Conservation (phyloP, 1,140 invertebrate species). For the Cephus cinctus region DNA sequence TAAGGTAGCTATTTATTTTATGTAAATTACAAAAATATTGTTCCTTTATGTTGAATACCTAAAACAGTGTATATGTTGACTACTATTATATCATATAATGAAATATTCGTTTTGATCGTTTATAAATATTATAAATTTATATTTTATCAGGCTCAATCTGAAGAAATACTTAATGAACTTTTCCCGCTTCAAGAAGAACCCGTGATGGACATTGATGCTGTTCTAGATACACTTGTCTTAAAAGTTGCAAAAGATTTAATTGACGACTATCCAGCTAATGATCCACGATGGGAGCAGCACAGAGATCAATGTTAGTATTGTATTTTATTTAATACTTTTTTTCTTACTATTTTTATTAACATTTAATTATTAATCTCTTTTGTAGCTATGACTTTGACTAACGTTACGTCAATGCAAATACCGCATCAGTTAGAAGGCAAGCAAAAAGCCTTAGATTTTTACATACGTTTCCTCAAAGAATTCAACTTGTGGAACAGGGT, state of each 20-base stretch:
- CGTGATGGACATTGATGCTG: constrained; percentile 59
- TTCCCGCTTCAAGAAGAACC: constrained; percentile 61
- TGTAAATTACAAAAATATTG: constrained; percentile 1
- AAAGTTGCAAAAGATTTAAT: constrained; percentile 76
- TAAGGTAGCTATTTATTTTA: constrained; percentile 22
- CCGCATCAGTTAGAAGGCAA: constrained; percentile 83
- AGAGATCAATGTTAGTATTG: constrained; percentile 39
- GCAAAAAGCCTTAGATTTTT: constrained; percentile 73
- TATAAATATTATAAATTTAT: constrained; percentile 17
- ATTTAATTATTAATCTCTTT: no score
- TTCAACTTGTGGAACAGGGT: constrained; percentile 73
- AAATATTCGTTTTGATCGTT: constrained; percentile 3
- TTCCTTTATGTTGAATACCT: neutral
- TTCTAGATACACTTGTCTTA: constrained; percentile 69
- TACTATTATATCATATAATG: constrained; percentile 4
- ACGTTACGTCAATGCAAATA: constrained; percentile 72
- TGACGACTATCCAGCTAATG: constrained; percentile 84
- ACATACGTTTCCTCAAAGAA: constrained; percentile 75
- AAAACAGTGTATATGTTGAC: neutral
- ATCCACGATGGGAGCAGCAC: constrained; percentile 75
- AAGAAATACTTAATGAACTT: constrained; percentile 67
- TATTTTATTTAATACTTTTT: constrained; percentile 1
- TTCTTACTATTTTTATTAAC: no score
- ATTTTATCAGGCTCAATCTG: constrained; percentile 59
- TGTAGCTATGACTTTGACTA: constrained; percentile 47